Percentiles rank a stretch among this genome's conserved stretches.
phyloP scores from a whole-genome alignment of 2,888 invertebrate genomes.

The Drosophila atripex region DNA sequence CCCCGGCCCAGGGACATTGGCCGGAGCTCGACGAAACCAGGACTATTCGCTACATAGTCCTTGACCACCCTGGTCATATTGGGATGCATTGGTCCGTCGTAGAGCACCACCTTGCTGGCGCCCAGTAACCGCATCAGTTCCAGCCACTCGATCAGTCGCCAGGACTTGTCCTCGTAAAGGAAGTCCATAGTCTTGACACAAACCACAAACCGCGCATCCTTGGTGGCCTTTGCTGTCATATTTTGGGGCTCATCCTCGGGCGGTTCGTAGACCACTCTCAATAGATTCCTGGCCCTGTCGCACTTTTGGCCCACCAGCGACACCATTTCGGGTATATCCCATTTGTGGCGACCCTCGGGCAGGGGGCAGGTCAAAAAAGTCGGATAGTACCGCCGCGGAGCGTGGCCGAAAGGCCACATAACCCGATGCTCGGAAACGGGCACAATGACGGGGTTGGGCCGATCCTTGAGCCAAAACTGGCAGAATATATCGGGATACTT shows the following conservation, averaged over 20 bases:
- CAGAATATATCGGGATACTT: slow-evolving; percentile 86
- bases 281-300: slow-evolving; percentile 91
- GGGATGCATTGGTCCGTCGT: slow-evolving; percentile 93
- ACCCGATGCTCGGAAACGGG: slow-evolving; percentile 93
- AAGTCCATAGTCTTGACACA: slow-evolving; percentile 97
- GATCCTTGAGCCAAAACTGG: slow-evolving; percentile 93
- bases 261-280: slow-evolving; percentile 90
- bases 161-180: slow-evolving; percentile 93
- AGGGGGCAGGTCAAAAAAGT: slow-evolving; percentile 93
- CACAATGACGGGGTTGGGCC: slow-evolving; percentile 89
- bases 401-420: slow-evolving; percentile 96
- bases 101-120: slow-evolving; percentile 94
- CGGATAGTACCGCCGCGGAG: slow-evolving; percentile 92
- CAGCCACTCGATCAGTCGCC: slow-evolving; percentile 95
- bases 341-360: slow-evolving; percentile 85
- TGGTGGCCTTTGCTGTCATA: background rate
- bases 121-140: slow-evolving; percentile 93
- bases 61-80: slow-evolving; percentile 91
- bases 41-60: slow-evolving; percentile 85
- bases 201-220: slow-evolving; percentile 88
- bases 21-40: slow-evolving; percentile 89
- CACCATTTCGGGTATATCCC: slow-evolving; percentile 85
- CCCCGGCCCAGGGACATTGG: slow-evolving; percentile 93
- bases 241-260: background rate
- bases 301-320: slow-evolving; percentile 92